Evolutionary conservation across 2,113 vertebrate genomes (phyloP), one percentile per base, ranked within the genome.

Genomic region (Sardina pilchardus): DNA sequence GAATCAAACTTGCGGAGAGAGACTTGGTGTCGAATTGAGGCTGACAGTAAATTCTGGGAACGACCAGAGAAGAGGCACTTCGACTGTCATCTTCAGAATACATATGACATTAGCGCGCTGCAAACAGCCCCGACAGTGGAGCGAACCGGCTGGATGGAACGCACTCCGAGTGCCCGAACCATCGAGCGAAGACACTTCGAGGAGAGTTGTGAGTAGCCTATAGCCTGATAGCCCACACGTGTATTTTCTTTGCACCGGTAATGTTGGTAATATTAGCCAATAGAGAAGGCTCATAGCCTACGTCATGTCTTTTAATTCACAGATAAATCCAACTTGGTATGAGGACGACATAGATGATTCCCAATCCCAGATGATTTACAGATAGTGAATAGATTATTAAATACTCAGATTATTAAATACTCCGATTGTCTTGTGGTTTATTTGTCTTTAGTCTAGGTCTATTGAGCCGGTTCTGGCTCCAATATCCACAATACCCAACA

Each of bases 21-120:
- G 78, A 93, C 94, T 0, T 93, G 94, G 93, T 97, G 96, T 80
- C 90, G 90, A 82, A 94, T 96, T 86, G 96, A 97, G 87, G 63
- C 24, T 45, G 88, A 75, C 56, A 92, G 91, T 39, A 87, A 87
- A 83, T 84, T 80, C 63, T 94, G 95, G 92, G 39, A 93, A 50
- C 86, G 93, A 67, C 47, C 91, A 6, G 89, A 97, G 83, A 95
- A 93, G 87, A 95, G 90, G 84, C 96, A 97, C 84, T 97, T 93
- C 90, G 34, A 26, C 0, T 9, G 53, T 42, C 90, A 95, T 90
- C 92, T 95, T 83, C 48, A 53, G 83, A 90, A 88, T 86, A 91
- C 89, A 88, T 30, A 47, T 63, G 84, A 82, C 17, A 89, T 94
- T 50, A 83, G 83, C 8, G 48, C 80, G 2, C 89, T 84, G 3